These are phyloP conservation scores for Drosophila histrio DNA, from an alignment of 2,888 invertebrate genomes.

Conservation along the genomic window DNA sequence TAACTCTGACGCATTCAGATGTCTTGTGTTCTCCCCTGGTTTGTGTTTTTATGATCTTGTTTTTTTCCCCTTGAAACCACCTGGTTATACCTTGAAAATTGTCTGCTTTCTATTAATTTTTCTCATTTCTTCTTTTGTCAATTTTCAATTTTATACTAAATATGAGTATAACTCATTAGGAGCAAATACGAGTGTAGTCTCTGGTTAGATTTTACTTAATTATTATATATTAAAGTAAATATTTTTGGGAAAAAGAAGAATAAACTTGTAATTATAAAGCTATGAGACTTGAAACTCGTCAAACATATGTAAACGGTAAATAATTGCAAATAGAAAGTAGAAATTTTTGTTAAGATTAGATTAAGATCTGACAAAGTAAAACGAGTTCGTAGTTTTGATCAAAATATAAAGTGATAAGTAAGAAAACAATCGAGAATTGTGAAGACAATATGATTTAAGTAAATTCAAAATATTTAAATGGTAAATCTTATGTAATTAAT, in stretches of 20 bases:
- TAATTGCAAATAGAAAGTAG: too few species aligned
- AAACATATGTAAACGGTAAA: too few species aligned
- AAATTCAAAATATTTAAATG: too few species aligned
- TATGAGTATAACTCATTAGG: not conserved
- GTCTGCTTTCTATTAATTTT: slow-evolving; percentile 15
- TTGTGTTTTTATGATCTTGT: not conserved
- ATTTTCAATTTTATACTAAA: slow-evolving; percentile 3
- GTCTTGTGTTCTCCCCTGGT: not conserved
- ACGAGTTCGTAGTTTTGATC: not conserved
- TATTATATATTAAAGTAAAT: not conserved
- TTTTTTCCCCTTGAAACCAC: slow-evolving; percentile 40
- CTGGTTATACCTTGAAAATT: slow-evolving; percentile 23
- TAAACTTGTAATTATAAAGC: not conserved
- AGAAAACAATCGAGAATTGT: too few species aligned
- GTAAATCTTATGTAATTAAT: too few species aligned
- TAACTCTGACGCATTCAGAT: not conserved
- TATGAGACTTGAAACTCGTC: too few species aligned
- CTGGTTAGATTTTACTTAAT: not conserved
- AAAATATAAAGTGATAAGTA: too few species aligned
- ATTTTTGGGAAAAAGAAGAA: not conserved
- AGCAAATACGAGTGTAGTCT: not conserved
- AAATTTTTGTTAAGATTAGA: too few species aligned
- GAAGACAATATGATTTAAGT: too few species aligned
- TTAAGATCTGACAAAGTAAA: not conserved
- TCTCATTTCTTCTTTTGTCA: slow-evolving; percentile 22